These are phyloP conservation scores for Drosophila tristis DNA, from an alignment of 1,140 invertebrate species.

Conservation along the genomic window DNA sequence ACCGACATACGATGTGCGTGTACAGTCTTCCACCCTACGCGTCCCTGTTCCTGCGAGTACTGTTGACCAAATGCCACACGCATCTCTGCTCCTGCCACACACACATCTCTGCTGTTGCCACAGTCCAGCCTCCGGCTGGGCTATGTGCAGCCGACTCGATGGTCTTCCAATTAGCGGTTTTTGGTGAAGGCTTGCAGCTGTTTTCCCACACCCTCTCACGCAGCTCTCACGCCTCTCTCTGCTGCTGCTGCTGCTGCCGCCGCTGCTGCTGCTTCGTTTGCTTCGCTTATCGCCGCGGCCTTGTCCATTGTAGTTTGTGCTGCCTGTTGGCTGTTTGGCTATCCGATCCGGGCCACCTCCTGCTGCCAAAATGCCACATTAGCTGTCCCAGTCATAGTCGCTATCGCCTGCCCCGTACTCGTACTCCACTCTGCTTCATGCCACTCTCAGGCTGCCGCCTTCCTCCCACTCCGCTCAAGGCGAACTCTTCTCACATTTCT, in stretches of 20 bases:
- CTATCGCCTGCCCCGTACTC: slow-evolving; percentile 26
- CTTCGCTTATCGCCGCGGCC: slow-evolving; percentile 6
- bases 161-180: slow-evolving; percentile 35
- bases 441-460: too few relatives aligned
- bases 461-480: slow-evolving; percentile 3
- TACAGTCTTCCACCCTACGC: too few relatives aligned
- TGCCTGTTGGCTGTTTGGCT: slow-evolving; percentile 38
- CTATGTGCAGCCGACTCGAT: slow-evolving; percentile 21
- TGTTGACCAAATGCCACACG: too few relatives aligned
- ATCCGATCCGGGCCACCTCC: slow-evolving; percentile 23
- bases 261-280: not conserved
- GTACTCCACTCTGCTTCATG: not conserved
- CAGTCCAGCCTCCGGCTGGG: not conserved
- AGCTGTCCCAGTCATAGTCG: slow-evolving; percentile 36
- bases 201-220: slow-evolving; percentile 1
- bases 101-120: too few relatives aligned
- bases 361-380: slow-evolving; percentile 69
- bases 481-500: not conserved
- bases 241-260: slow-evolving; percentile 1
- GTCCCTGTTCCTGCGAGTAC: too few relatives aligned
- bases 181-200: slow-evolving; percentile 15
- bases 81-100: too few relatives aligned
- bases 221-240: not conserved
- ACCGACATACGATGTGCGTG: too few relatives aligned
- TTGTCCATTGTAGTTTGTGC: slow-evolving; percentile 45